Evolutionary conservation across 2,113 vertebrate species (phyloP).

Genomic region (Eonycteris spelaea): DNA sequence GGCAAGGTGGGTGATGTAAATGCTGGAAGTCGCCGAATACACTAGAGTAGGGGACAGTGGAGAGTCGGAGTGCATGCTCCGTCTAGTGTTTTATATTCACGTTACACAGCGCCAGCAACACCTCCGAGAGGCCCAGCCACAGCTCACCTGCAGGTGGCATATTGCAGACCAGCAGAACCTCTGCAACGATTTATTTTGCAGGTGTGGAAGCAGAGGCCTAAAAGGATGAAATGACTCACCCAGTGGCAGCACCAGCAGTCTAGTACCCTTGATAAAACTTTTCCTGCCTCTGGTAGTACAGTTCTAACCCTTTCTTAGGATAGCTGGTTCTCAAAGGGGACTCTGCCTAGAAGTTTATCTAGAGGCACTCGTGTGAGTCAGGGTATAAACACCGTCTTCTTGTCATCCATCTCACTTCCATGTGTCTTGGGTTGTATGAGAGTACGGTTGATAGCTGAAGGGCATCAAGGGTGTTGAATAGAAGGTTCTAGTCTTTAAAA

Average conservation of each 20-base stretch:
- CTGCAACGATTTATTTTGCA: background rate
- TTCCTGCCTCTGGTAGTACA: background rate
- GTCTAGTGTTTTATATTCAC: background rate
- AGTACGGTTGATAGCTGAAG: background rate
- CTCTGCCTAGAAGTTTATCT: background rate
- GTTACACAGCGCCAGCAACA: rapidly evolving
- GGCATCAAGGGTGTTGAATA: background rate
- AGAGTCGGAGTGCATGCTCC: background rate
- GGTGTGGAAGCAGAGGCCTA: background rate
- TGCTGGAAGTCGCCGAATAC: background rate
- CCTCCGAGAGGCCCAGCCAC: background rate
- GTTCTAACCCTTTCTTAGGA: background rate
- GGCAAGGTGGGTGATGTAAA: background rate
- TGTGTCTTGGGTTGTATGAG: background rate
- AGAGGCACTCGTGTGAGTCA: background rate
- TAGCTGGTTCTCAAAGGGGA: background rate
- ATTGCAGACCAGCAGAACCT: background rate
- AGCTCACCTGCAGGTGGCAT: background rate
- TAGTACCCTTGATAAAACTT: background rate
- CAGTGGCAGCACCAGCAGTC: too few relatives aligned
- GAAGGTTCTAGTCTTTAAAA: background rate
- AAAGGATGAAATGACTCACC: background rate
- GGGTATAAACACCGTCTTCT: background rate
- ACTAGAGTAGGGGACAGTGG: background rate
- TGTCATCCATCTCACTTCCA: background rate